Percentiles rank a stretch among this genome's conserved stretches.
phyloP scores from a whole-genome alignment of 2,888 invertebrate genomes.

The Cheilosia scutellata region DNA sequence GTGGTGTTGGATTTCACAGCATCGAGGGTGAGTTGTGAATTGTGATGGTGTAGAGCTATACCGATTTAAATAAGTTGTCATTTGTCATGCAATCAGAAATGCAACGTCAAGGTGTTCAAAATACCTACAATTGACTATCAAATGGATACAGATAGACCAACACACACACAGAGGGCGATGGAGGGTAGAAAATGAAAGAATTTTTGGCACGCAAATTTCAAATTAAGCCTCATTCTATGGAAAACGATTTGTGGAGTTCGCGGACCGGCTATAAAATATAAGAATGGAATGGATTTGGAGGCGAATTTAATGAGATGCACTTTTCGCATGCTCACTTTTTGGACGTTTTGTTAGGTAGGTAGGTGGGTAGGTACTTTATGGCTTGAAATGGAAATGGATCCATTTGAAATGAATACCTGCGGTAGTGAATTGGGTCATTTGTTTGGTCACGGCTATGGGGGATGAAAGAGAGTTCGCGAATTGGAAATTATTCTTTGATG shows the following conservation, averaged over 20 bases:
- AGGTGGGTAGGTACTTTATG: too few species aligned
- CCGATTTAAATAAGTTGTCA: conserved; percentile 59
- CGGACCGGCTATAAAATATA: neutral
- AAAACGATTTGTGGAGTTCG: neutral
- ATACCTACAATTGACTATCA: conserved; percentile 11
- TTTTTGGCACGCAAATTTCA: conserved; percentile 48
- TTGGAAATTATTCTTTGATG: too few species aligned
- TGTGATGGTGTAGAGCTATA: neutral
- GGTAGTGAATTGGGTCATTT: too few species aligned
- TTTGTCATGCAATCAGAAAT: conserved; percentile 58
- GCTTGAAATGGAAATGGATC: too few species aligned
- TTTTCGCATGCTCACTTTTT: neutral
- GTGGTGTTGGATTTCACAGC: conserved; percentile 18
- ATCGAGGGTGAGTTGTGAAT: neutral
- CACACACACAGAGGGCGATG: neutral
- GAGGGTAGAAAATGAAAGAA: neutral
- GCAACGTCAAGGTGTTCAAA: conserved; percentile 5
- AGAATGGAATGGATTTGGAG: neutral
- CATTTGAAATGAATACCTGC: too few species aligned
- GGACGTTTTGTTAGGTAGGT: too few species aligned
- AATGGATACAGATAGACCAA: neutral
- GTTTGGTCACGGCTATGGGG: too few species aligned
- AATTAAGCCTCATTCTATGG: conserved; percentile 19
- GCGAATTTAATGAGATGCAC: conserved; percentile 1
- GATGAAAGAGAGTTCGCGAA: too few species aligned